These are phyloP conservation scores for Barbus barbus DNA, from an alignment of 2,113 vertebrate species.

Conservation along the genomic window DNA sequence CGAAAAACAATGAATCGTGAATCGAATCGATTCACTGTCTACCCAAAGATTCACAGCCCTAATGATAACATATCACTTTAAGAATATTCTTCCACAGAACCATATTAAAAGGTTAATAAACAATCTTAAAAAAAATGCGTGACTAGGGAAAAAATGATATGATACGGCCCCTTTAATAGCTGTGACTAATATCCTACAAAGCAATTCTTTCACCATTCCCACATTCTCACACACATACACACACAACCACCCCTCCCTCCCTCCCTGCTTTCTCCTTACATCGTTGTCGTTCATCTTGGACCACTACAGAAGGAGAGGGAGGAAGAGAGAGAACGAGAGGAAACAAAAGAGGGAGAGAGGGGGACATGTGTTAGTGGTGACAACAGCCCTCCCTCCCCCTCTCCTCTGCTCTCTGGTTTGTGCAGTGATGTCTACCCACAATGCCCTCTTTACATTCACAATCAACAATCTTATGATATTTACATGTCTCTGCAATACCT, in stretches of 20 bases:
- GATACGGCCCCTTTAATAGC: neutral
- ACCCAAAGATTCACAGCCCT: too few species aligned
- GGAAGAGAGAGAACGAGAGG: slow-evolving; percentile 73
- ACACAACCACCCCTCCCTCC: slow-evolving; percentile 62
- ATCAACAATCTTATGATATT: neutral
- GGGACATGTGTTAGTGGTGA: slow-evolving; percentile 76
- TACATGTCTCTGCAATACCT: neutral
- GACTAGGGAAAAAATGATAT: neutral
- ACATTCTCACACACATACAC: slow-evolving; percentile 37
- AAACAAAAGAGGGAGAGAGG: slow-evolving; percentile 71
- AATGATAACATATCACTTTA: too few species aligned
- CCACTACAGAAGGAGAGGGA: slow-evolving; percentile 79
- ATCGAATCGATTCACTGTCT: too few species aligned
- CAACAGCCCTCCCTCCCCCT: slow-evolving; percentile 68
- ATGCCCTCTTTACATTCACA: neutral
- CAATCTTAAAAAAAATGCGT: neutral
- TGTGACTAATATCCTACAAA: slow-evolving; percentile 18
- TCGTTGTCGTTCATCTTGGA: slow-evolving; percentile 80
- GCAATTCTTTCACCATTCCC: slow-evolving; percentile 22
- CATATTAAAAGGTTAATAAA: neutral
- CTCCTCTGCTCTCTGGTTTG: slow-evolving; percentile 51
- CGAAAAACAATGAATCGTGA: too few species aligned
- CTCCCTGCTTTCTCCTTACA: slow-evolving; percentile 77
- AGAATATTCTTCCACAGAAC: neutral
- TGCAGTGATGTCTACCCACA: neutral